A percentile compares a stretch with the other conserved stretches of the same genome.
phyloP scores from a whole-genome alignment of 2,888 invertebrate genomes.

The Lochmaea capreae region DNA sequence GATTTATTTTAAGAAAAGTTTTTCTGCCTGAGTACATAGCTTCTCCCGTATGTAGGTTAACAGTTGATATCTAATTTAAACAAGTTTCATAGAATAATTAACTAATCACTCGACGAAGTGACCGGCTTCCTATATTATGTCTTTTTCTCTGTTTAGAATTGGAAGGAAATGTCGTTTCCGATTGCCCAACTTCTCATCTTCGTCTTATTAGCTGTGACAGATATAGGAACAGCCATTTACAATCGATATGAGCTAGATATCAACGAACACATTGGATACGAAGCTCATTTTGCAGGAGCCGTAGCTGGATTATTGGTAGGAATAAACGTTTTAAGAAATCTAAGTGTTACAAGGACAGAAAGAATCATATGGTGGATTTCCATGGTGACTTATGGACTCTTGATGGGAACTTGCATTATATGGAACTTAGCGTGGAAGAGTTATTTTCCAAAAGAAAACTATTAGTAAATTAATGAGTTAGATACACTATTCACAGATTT shows the following conservation, averaged over 20 bases:
- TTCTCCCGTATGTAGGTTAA: too few species aligned
- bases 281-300: slow-evolving; percentile 84
- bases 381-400: slow-evolving; percentile 74
- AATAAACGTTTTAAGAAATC: slow-evolving; percentile 73
- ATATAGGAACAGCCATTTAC: slow-evolving; percentile 92
- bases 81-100: too few species aligned
- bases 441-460: slow-evolving; percentile 49
- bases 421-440: slow-evolving; percentile 55
- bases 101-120: too few species aligned
- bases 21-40: too few species aligned
- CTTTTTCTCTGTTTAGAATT: slow-evolving; percentile 77
- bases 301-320: slow-evolving; percentile 83
- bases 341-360: slow-evolving; percentile 72
- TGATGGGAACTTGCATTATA: slow-evolving; percentile 72
- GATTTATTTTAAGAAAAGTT: too few species aligned
- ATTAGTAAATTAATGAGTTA: slow-evolving; percentile 17
- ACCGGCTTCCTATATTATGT: not conserved
- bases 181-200: slow-evolving; percentile 87
- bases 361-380: slow-evolving; percentile 75
- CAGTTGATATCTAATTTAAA: too few species aligned
- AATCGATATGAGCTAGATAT: slow-evolving; percentile 80
- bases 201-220: slow-evolving; percentile 81
- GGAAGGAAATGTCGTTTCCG: slow-evolving; percentile 96
- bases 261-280: slow-evolving; percentile 88
- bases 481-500: too few species aligned